Percentiles rank a stretch among this genome's conserved stretches.
phyloP scores from a whole-genome alignment of 2,797 vertebrate genomes.

The Microctenopoma steveboyesi region DNA sequence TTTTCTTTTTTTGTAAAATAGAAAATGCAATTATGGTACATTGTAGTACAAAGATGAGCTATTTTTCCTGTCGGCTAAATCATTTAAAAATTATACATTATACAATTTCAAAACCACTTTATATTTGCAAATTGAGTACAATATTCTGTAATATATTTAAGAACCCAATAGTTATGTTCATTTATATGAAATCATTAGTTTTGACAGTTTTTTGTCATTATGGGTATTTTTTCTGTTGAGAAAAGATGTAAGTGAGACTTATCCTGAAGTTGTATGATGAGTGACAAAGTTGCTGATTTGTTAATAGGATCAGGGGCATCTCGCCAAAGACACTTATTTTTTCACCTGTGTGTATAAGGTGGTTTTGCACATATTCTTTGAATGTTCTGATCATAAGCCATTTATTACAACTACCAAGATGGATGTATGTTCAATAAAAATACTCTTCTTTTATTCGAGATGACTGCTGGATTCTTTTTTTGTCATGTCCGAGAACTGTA shows the following conservation, averaged over 20 bases:
- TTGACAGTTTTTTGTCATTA: conserved; percentile 35
- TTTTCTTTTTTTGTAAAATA: conserved; percentile 40
- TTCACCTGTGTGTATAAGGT: conserved; percentile 47
- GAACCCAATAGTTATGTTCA: conserved; percentile 69
- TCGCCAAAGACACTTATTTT: conserved; percentile 68
- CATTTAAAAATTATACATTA: conserved; percentile 46
- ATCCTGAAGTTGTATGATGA: conserved; percentile 54
- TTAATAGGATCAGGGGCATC: conserved; percentile 64
- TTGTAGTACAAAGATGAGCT: conserved; percentile 50
- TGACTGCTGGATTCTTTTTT: not conserved
- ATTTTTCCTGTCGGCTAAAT: conserved; percentile 64
- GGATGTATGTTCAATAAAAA: conserved; percentile 79
- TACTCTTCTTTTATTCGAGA: conserved; percentile 40
- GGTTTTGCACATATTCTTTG: conserved; percentile 69
- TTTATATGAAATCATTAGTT: conserved; percentile 65
- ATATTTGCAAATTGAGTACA: conserved; percentile 59
- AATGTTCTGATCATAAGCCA: conserved; percentile 75
- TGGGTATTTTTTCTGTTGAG: conserved; percentile 48
- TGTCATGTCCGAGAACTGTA: not conserved
- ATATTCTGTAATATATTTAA: conserved; percentile 60
- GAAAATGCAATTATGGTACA: conserved; percentile 60
- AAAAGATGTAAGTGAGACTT: conserved; percentile 45
- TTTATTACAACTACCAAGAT: conserved; percentile 69
- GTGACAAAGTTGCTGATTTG: conserved; percentile 37
- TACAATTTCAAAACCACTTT: conserved; percentile 67